Base-by-base conservation (phyloP, 1,140 invertebrate species). In the Drosophila sucinea region DNA sequence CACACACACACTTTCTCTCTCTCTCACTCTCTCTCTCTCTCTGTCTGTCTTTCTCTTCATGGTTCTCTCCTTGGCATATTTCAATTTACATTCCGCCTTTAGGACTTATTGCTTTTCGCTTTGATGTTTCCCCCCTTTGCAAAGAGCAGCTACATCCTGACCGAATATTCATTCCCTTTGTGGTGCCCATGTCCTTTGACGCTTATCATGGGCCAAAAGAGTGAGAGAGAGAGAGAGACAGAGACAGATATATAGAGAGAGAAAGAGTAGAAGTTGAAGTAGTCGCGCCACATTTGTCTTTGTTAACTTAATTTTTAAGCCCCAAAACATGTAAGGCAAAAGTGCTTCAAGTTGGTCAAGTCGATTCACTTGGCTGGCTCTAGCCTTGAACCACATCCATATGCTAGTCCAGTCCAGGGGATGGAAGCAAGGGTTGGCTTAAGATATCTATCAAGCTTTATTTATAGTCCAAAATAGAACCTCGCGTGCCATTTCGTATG, bases 101-200 rank as follows among this genome's bases (percentile, higher is more conserved):
- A 86, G 83, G 75, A 79, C 76, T 79, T 86, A 78, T 75, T 87
- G 83, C 83, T 78, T 86, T 87, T 82, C 79, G 77, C 83, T 86
- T 86, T 86, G 79, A 86, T 77, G 79, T 86, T 76, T 54, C 55
- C 61, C 51, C 44, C 44, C 10, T 51, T 51, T 27, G 25, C 44
- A 51, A 51, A 51, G 44, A 51, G 27, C 66, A 41, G 33, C 38
- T 32, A 8, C 47, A 51, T 51, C 44, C 44, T 51, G 44, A 51
- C 44, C 44, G 23, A 51, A 51, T 51, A 51, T 51, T 47, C 71
- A 65, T 47, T 35, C 60, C 35, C 58, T 30, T 66, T 70, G 38
- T 61, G 58, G 11, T 47, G 30, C 38, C 71, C 71, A 79, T 73
- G 83, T 86, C 76, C 83, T 83, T 87, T 87, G 83, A 73, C 83